Base-by-base conservation (phyloP, 53 echinoderm and acorn worm species). In the Holothuria leucospilota region DNA sequence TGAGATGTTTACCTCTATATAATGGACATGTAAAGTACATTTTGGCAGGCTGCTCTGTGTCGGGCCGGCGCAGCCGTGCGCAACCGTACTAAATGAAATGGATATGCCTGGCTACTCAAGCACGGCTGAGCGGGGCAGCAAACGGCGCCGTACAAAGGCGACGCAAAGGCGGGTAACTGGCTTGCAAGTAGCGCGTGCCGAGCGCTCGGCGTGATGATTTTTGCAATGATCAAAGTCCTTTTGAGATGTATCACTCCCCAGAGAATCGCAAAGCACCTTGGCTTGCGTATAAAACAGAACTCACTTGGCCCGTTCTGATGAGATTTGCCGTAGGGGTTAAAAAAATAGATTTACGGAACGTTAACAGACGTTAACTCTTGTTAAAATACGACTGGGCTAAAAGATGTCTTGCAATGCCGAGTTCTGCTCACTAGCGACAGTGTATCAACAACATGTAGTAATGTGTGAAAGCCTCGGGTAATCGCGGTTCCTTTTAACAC, bases 341-440 rank as follows among this genome's bases (percentile, higher is more conserved):
- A 81, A 81, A 81, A 81, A 81, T 81, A 81, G 81, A 81, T 81
- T 81, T 62, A 81, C 81, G 81, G 81, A 56, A 60, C 61, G 81
- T 60, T 81, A 81, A 81, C 62, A 81, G 81, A 81, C 81, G 62
- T 81, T 81, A 61, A 81, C 59, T 61, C n/a, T 62, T 53, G 75
- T 75, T 75, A 52, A 75, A 34, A 6, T 28, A 68, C 4, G 34
- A 68, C 56, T 56, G 18, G 56, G 16, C 56, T 56, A 56, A 56
- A 18, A 56, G 56, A 56, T 56, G 56, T 15, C 56, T 0, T 56
- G 5, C 8, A 12, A 56, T 56, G 4, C 16, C 56, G 8, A 56
- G 4, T 18, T 4, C 16, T 56, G 8, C 8, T 56, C 56, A 75
- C 51, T 52, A 52, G 49, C 75, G 49, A 14, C 9, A 24, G 75